phyloP scores from a whole-genome alignment of 2,113 vertebrate species.

The Sterrhoptilus dennistouni region DNA sequence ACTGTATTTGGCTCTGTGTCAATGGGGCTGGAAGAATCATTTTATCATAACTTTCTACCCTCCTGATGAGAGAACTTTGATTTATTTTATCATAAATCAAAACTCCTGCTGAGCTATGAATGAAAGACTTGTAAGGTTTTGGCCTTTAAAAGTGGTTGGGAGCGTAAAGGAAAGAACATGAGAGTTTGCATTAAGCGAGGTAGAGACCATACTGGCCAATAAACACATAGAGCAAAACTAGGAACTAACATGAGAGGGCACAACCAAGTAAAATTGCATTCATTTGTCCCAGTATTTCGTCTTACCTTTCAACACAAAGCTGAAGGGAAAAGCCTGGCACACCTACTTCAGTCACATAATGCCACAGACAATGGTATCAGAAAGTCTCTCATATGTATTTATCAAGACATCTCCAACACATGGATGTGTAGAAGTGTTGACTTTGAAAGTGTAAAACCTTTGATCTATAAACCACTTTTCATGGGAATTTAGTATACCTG shows the following conservation, averaged over 20 bases:
- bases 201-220: background rate
- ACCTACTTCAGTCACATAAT: background rate
- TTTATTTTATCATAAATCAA: conserved; percentile 62
- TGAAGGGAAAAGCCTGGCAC: background rate
- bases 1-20: background rate
- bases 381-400: background rate
- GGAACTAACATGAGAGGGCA: background rate
- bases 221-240: background rate
- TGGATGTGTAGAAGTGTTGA: background rate
- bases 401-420: background rate
- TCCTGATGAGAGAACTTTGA: conserved; percentile 14
- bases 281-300: background rate
- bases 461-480: background rate
- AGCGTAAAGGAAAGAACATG: background rate
- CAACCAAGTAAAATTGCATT: background rate
- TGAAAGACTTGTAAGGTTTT: conserved; percentile 55
- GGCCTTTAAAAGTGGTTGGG: conserved; percentile 19
- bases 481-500: background rate
- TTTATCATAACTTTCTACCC: conserved; percentile 39
- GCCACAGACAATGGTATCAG: background rate
- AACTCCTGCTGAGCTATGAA: conserved; percentile 21
- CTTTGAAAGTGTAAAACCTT: background rate
- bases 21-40: conserved; percentile 9
- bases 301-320: background rate
- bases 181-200: background rate